phyloP scores from a whole-genome alignment of 2,888 invertebrate species.

The Sepiola atlantica region DNA sequence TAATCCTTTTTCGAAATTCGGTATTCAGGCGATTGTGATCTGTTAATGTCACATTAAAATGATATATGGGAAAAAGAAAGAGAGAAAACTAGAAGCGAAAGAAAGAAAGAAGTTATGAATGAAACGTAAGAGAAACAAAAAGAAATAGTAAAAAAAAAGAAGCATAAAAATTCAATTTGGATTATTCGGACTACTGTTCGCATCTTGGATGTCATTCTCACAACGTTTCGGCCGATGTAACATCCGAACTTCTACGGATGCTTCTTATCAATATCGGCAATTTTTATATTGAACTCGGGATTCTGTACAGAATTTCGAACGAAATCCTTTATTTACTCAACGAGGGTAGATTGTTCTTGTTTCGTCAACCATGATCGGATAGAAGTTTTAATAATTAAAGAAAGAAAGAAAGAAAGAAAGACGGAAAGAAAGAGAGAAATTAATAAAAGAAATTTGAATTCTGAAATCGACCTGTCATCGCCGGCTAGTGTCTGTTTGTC shows the following conservation, averaged over 20 bases:
- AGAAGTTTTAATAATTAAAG: not conserved
- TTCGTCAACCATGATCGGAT: too few relatives aligned
- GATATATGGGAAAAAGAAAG: conserved; percentile 39
- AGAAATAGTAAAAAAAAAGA: not conserved
- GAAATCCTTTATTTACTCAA: too few relatives aligned
- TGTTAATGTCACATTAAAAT: not conserved
- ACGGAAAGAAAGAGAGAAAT: not conserved
- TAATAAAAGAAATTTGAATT: not conserved
- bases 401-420: not conserved
- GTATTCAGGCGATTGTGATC: not conserved
- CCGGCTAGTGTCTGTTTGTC: too few relatives aligned
- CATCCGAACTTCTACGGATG: too few relatives aligned
- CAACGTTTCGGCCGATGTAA: too few relatives aligned
- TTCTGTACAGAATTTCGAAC: too few relatives aligned
- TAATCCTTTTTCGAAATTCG: not conserved
- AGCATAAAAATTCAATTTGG: not conserved
- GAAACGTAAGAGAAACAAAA: not conserved
- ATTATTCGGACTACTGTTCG: not conserved
- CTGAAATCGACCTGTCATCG: too few relatives aligned
- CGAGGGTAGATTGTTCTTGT: too few relatives aligned
- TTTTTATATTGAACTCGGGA: too few relatives aligned
- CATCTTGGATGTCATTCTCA: too few relatives aligned
- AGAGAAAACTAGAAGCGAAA: not conserved
- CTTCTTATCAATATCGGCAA: too few relatives aligned
- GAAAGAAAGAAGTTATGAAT: not conserved